A percentile compares a stretch with the other conserved stretches of the same genome.
phyloP scores from a whole-genome alignment of 2,888 invertebrate genomes.

The Alcis repandata region DNA sequence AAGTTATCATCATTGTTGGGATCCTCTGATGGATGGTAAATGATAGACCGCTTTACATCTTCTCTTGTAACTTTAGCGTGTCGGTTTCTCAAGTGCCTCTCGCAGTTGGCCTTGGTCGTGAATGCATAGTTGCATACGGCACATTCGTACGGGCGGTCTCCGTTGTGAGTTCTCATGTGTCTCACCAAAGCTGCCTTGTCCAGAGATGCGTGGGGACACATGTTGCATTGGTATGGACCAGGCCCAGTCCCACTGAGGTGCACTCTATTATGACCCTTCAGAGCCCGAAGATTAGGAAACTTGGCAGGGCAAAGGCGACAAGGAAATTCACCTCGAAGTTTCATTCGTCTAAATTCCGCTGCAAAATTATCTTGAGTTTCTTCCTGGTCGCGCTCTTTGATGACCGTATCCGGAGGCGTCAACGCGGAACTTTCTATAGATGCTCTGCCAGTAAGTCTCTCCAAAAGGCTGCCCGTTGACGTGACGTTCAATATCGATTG shows the following conservation, averaged over 20 bases:
- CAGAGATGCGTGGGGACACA: slow-evolving; percentile 95
- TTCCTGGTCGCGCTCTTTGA: slow-evolving; percentile 81
- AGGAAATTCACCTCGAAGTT: slow-evolving; percentile 95
- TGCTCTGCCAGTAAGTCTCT: slow-evolving; percentile 86
- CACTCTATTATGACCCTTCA: slow-evolving; percentile 96
- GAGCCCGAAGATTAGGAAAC: slow-evolving; percentile 94
- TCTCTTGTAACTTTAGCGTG: slow-evolving; percentile 95
- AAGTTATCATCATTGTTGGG: slow-evolving; percentile 91
- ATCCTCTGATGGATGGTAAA: slow-evolving; percentile 95
- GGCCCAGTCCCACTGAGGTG: slow-evolving; percentile 92
- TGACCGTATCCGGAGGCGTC: slow-evolving; percentile 77
- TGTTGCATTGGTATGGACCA: slow-evolving; percentile 96
- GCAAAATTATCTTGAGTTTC: slow-evolving; percentile 94
- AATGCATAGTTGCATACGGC: slow-evolving; percentile 98
- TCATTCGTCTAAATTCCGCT: slow-evolving; percentile 95
- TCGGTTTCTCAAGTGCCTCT: slow-evolving; percentile 96
- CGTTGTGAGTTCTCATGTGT: slow-evolving; percentile 97
- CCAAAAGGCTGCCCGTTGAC: slow-evolving; percentile 89
- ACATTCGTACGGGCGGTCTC: slow-evolving; percentile 97
- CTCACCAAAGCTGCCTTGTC: slow-evolving; percentile 97
- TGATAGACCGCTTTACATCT: slow-evolving; percentile 95
- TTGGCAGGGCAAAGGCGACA: slow-evolving; percentile 95
- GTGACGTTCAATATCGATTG: slow-evolving; percentile 94
- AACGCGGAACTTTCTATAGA: slow-evolving; percentile 76
- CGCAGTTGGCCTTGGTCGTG: slow-evolving; percentile 98